Percentiles rank a stretch among this genome's conserved stretches.
Conservation (phyloP, 2,888 invertebrate genomes). For the Xestia sexstrigata region DNA sequence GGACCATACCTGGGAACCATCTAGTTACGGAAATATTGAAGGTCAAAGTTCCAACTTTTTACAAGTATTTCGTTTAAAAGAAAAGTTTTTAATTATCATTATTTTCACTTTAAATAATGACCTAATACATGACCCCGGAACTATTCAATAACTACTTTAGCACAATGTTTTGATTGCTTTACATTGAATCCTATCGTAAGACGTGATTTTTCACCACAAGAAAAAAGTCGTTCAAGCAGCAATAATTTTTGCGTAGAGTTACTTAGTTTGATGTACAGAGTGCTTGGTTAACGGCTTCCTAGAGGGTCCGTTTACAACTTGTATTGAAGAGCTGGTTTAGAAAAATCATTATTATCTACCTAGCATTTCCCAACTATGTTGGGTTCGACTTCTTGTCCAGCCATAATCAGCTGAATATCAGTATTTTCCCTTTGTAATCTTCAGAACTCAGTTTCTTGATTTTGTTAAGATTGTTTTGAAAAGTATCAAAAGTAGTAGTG, state of each 20-base stretch:
- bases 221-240: no score
- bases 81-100: no score
- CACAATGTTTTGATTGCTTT: not conserved
- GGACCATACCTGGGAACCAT: not conserved
- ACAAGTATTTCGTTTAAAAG: no score
- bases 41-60: not conserved
- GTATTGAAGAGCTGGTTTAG: not conserved
- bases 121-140: not conserved
- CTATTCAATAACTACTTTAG: not conserved
- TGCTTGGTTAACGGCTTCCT: no score
- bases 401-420: not conserved
- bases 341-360: not conserved
- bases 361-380: no score
- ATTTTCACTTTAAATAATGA: not conserved
- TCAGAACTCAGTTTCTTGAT: not conserved
- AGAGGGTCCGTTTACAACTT: no score
- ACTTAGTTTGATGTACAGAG: no score
- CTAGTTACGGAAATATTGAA: not conserved
- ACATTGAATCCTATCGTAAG: no score
- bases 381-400: no score
- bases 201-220: no score
- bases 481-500: no score
- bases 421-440: not conserved
- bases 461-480: not conserved
- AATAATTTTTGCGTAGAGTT: no score